Conservation (phyloP, 2,888 invertebrate genomes). For the Drosophila mercatorum region DNA sequence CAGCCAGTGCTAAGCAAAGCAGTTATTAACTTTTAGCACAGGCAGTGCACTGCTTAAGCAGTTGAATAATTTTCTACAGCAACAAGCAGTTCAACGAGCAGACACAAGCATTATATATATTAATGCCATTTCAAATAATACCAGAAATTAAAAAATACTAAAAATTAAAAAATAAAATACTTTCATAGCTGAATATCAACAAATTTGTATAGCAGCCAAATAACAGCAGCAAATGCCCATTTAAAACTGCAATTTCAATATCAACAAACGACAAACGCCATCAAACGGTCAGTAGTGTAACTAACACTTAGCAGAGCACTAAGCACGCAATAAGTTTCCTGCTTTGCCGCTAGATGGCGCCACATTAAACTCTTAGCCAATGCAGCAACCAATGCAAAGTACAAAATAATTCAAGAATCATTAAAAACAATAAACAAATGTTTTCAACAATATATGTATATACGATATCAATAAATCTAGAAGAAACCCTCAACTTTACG, state of each 20-base stretch:
- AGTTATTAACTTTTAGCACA: accelerated
- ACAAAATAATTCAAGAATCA: background rate
- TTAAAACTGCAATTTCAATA: background rate
- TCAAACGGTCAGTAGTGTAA: background rate
- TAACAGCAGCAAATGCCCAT: background rate
- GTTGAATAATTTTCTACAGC: background rate
- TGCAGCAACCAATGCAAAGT: background rate
- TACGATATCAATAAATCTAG: background rate
- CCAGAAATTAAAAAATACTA: no score
- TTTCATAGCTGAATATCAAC: no score
- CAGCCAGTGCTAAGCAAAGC: background rate
- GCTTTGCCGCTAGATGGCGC: background rate
- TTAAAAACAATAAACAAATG: background rate
- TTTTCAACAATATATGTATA: background rate
- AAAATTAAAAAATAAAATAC: no score
- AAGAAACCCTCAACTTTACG: background rate
- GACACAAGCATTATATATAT: background rate
- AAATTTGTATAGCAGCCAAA: background rate
- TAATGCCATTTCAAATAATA: background rate
- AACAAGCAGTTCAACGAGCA: background rate
- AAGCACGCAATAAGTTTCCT: background rate
- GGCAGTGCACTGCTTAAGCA: background rate
- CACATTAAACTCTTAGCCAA: background rate
- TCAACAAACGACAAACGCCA: background rate
- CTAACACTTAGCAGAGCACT: background rate